These are phyloP conservation scores for Drosophila kanekoi DNA, from an alignment of 2,888 invertebrate genomes.

Conservation along the genomic window DNA sequence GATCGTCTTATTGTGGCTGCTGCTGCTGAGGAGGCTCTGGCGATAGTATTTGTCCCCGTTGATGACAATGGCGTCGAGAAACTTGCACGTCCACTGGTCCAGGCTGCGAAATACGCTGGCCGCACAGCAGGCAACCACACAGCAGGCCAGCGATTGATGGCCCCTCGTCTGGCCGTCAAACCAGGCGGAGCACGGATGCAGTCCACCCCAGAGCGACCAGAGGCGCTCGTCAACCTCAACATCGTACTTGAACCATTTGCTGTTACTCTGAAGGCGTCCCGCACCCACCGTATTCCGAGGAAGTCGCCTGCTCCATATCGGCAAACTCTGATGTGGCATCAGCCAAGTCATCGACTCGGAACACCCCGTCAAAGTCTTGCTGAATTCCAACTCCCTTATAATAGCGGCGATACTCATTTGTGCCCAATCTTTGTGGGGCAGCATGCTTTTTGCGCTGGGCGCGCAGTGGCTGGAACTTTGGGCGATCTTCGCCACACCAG, in stretches of 20 bases:
- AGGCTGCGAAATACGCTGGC: conserved; percentile 86
- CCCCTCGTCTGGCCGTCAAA: conserved; percentile 87
- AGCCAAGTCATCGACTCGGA: conserved; percentile 76
- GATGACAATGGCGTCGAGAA: conserved; percentile 88
- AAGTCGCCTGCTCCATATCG: conserved; percentile 81
- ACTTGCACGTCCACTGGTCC: conserved; percentile 87
- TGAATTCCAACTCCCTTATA: conserved; percentile 32
- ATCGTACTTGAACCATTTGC: conserved; percentile 87
- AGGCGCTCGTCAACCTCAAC: conserved; percentile 89
- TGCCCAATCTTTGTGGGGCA: conserved; percentile 3
- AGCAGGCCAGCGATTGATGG: conserved; percentile 88
- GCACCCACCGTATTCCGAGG: conserved; percentile 57
- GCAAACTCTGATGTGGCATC: conserved; percentile 52
- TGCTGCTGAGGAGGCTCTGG: conserved; percentile 85
- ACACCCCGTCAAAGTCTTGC: conserved; percentile 12
- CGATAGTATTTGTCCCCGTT: conserved; percentile 87
- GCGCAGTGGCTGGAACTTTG: conserved; percentile 25
- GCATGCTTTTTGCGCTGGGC: conserved; percentile 3
- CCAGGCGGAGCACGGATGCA: conserved; percentile 87
- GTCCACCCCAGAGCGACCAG: conserved; percentile 88
- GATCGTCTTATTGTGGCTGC: conserved; percentile 86
- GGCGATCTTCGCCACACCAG: not conserved
- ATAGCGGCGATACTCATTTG: conserved; percentile 44
- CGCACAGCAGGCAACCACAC: conserved; percentile 87
- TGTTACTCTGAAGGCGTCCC: conserved; percentile 44